Evolutionary conservation across 2,797 vertebrate species (phyloP).

Genomic region (Cuniculus paca): DNA sequence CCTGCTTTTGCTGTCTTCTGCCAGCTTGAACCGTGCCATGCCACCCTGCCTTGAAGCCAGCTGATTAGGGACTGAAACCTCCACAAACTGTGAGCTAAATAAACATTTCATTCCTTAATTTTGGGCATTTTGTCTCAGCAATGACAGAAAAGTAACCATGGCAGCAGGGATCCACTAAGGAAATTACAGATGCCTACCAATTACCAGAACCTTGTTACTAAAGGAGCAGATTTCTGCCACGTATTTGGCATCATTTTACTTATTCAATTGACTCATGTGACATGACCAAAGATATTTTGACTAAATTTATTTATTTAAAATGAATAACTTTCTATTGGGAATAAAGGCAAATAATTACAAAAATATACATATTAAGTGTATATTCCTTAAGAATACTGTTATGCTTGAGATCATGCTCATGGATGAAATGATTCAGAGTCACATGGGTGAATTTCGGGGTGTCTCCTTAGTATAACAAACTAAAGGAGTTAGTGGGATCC

Average conservation of each 20-base stretch:
- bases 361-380: background rate
- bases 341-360: background rate
- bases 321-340: background rate
- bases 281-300: conserved; percentile 13
- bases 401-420: too few relatives aligned
- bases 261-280: background rate
- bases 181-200: conserved; percentile 56
- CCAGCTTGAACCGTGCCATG: background rate
- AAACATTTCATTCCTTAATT: background rate
- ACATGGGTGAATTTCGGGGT: too few relatives aligned
- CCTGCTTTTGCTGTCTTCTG: background rate
- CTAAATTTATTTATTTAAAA: conserved; percentile 11
- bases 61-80: background rate
- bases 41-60: too few relatives aligned
- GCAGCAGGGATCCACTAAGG: background rate
- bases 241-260: conserved; percentile 7
- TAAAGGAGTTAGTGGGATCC: too few relatives aligned
- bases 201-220: conserved; percentile 16
- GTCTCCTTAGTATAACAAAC: too few relatives aligned
- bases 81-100: background rate
- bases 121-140: background rate
- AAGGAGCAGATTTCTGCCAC: background rate
- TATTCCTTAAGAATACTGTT: background rate
- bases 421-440: too few relatives aligned
- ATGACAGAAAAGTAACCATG: background rate